Evolutionary conservation across 1,140 invertebrate genomes (phyloP).

Genomic region (Oncopeltus fasciatus): DNA sequence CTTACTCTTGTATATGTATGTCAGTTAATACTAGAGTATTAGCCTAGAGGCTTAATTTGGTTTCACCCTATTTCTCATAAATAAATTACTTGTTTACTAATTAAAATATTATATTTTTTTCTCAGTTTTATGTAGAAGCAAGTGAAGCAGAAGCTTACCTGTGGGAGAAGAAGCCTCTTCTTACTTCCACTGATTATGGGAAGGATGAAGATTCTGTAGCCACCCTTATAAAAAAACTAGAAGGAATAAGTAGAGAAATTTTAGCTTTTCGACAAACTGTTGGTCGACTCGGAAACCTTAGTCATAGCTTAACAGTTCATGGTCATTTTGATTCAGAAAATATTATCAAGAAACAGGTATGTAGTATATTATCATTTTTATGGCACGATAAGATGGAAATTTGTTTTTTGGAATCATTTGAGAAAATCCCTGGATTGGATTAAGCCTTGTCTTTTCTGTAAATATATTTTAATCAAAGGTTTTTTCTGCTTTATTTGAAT

Average conservation of each 20-base stretch:
- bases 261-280: conserved; percentile 51
- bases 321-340: conserved; percentile 67
- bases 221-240: conserved; percentile 61
- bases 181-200: conserved; percentile 62
- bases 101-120: no score
- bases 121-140: conserved; percentile 70
- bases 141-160: conserved; percentile 78
- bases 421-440: no score
- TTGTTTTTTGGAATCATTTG: no score
- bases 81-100: no score
- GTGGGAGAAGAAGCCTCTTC: conserved; percentile 58
- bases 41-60: no score
- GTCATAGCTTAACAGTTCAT: conserved; percentile 49
- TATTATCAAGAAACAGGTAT: conserved; percentile 49
- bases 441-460: no score
- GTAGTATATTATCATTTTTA: conserved; percentile 1
- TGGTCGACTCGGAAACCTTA: conserved; percentile 47
- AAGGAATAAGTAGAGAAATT: conserved; percentile 66
- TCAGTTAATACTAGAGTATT: no score
- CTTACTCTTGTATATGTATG: no score
- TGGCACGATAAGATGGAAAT: no score
- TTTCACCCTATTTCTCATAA: no score
- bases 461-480: no score
- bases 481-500: no score
- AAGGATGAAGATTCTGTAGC: conserved; percentile 78